phyloP scores from a whole-genome alignment of 2,888 invertebrate genomes.

The Herminia tarsipennalis region DNA sequence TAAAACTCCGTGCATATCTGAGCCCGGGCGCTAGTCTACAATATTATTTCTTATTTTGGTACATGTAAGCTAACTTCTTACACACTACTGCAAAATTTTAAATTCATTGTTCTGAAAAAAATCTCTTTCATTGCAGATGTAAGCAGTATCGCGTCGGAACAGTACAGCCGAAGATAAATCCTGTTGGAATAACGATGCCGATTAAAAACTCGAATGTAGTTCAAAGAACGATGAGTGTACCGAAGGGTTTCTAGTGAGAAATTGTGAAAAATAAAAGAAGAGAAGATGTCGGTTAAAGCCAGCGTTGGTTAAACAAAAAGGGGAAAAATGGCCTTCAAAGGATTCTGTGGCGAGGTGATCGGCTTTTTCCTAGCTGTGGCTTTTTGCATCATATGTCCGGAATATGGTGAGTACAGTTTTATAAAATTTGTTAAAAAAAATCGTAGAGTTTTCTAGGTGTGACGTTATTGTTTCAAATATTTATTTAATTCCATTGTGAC shows the following conservation, averaged over 20 bases:
- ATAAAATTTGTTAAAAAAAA: neutral
- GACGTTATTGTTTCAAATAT: too few species aligned
- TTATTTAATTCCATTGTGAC: too few species aligned
- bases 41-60: too few species aligned
- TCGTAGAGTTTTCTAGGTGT: neutral
- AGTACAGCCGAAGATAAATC: constrained; percentile 38
- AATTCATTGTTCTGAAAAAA: too few species aligned
- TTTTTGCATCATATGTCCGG: constrained; percentile 78
- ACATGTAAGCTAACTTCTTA: too few species aligned
- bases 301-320: constrained; percentile 77
- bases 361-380: constrained; percentile 78
- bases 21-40: too few species aligned
- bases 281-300: constrained; percentile 77
- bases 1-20: too few species aligned
- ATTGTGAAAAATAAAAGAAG: constrained; percentile 62
- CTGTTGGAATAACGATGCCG: constrained; percentile 57
- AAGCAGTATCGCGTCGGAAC: constrained; percentile 35
- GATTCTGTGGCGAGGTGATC: constrained; percentile 75
- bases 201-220: constrained; percentile 50
- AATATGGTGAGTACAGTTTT: constrained; percentile 71
- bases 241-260: constrained; percentile 63
- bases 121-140: constrained; percentile 66
- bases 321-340: constrained; percentile 77
- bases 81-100: too few species aligned
- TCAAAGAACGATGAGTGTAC: constrained; percentile 64